phyloP scores from a whole-genome alignment of 2,888 invertebrate genomes.

The Tenthredo livida region DNA sequence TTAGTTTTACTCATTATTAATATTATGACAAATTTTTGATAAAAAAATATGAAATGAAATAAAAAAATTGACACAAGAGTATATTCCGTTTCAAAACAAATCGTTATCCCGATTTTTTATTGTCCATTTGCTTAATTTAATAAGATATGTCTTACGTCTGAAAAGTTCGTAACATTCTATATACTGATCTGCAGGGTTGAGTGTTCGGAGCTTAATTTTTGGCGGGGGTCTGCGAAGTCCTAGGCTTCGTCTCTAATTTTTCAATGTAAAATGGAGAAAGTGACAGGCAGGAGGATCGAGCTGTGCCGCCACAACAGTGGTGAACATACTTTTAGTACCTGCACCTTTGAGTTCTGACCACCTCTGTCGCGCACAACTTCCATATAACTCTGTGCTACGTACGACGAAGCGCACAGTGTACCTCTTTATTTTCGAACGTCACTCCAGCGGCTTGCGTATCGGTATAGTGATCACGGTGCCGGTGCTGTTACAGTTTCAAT shows the following conservation, averaged over 20 bases:
- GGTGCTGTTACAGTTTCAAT: neutral
- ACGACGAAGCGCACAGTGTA: neutral
- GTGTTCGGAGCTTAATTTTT: neutral
- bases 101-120: no score
- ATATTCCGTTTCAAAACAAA: no score
- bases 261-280: neutral
- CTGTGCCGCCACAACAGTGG: neutral
- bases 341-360: neutral
- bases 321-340: neutral
- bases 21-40: neutral
- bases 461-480: neutral
- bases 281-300: constrained; percentile 2
- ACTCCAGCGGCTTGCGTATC: neutral
- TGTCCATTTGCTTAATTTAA: no score
- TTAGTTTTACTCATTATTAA: neutral
- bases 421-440: neutral
- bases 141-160: neutral
- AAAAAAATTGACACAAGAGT: no score
- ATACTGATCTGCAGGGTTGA: neutral
- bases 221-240: neutral
- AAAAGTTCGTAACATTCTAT: neutral
- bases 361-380: neutral
- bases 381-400: neutral
- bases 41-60: no score
- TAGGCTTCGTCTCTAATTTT: neutral